phyloP scores from a whole-genome alignment of 2,888 invertebrate species.

The Andricus quercusramuli region DNA sequence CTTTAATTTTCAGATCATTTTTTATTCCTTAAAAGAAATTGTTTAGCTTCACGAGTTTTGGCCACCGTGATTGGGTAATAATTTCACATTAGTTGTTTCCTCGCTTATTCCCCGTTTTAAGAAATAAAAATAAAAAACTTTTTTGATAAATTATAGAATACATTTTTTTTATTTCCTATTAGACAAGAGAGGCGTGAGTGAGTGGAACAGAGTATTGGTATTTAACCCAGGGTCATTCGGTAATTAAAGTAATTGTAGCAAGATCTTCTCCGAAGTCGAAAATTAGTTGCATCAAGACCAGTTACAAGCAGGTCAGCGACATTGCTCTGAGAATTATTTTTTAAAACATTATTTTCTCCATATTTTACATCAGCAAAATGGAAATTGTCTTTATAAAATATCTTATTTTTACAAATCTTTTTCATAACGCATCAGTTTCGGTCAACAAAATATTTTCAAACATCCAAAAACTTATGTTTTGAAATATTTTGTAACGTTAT shows the following conservation, averaged over 20 bases:
- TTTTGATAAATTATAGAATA: not conserved
- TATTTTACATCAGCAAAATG: not conserved
- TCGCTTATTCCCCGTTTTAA: not conserved
- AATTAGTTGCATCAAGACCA: slow-evolving; percentile 61
- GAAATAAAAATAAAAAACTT: not conserved
- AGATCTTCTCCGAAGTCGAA: slow-evolving; percentile 65
- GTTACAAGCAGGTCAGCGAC: not conserved
- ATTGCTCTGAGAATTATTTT: not conserved
- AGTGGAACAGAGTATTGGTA: slow-evolving; percentile 62
- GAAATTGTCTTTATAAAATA: not conserved
- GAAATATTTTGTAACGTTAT: too few relatives aligned
- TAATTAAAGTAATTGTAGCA: slow-evolving; percentile 71
- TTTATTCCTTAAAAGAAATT: too few relatives aligned
- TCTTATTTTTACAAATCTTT: too few relatives aligned
- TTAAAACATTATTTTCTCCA: not conserved
- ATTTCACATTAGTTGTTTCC: not conserved
- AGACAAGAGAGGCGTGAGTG: slow-evolving; percentile 5
- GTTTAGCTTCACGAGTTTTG: too few relatives aligned
- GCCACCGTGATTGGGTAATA: too few relatives aligned
- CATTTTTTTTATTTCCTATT: not conserved
- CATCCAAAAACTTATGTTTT: too few relatives aligned
- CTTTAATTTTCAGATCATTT: too few relatives aligned
- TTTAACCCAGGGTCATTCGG: slow-evolving; percentile 70
- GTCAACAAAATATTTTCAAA: too few relatives aligned
- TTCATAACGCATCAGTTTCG: too few relatives aligned